Evolutionary conservation across 2,113 vertebrate species (phyloP).

Genomic region (Stigmatopora nigra): DNA sequence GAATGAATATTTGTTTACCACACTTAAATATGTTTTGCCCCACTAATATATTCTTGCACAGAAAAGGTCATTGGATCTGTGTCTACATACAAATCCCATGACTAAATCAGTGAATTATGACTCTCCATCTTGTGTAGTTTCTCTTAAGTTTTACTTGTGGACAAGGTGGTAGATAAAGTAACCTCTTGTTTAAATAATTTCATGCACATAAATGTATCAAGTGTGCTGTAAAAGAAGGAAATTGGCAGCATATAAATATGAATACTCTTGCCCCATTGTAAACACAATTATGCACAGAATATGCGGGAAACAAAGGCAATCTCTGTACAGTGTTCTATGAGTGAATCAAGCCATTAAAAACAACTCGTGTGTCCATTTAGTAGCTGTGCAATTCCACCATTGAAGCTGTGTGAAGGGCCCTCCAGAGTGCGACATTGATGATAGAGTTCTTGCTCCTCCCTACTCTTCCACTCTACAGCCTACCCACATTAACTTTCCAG

Average conservation of each 20-base stretch:
- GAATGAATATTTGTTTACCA: neutral
- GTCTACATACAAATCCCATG: neutral
- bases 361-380: slow-evolving; percentile 55
- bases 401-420: slow-evolving; percentile 56
- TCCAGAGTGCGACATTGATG: slow-evolving; percentile 48
- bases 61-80: neutral
- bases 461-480: slow-evolving; percentile 52
- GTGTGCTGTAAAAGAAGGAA: neutral
- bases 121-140: neutral
- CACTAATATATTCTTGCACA: neutral
- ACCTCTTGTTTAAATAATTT: neutral
- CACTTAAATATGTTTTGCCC: neutral
- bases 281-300: slow-evolving; percentile 1
- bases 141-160: neutral
- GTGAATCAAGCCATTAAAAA: slow-evolving; percentile 37
- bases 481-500: slow-evolving; percentile 61
- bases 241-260: neutral
- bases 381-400: slow-evolving; percentile 63
- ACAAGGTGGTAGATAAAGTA: neutral
- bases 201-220: neutral
- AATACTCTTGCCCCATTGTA: neutral
- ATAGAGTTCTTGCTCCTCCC: slow-evolving; percentile 50
- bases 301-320: neutral
- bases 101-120: neutral
- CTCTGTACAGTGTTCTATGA: slow-evolving; percentile 21